Evolutionary conservation across 2,797 vertebrate genomes (phyloP).

Genomic region (Vireo griseus): DNA sequence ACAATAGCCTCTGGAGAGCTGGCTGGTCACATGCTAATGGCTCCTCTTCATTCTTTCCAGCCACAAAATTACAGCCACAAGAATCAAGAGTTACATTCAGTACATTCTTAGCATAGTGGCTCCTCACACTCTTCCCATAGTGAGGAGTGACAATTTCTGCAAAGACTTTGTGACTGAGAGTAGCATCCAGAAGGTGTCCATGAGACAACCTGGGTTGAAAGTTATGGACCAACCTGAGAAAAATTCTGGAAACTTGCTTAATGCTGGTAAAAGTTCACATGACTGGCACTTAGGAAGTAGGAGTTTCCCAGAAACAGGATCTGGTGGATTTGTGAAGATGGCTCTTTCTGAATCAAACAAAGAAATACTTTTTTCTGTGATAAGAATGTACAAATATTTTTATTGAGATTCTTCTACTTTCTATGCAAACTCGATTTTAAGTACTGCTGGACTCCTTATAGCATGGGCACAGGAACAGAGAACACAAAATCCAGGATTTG

Average conservation of each 20-base stretch:
- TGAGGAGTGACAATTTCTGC: not conserved
- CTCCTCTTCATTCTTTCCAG: not conserved
- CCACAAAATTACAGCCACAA: not conserved
- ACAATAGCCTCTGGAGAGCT: not conserved
- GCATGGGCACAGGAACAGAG: not conserved
- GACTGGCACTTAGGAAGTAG: not conserved
- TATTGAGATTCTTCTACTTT: not conserved
- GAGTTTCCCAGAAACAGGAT: not conserved
- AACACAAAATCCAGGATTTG: not conserved
- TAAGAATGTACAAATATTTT: not conserved
- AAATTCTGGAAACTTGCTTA: not conserved
- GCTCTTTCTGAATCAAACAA: not conserved
- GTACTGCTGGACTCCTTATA: not conserved
- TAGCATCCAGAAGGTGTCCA: not conserved
- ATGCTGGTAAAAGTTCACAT: not conserved
- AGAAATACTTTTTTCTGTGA: not conserved
- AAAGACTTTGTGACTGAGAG: not conserved
- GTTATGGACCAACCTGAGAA: not conserved
- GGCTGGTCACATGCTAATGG: not conserved
- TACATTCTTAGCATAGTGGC: not conserved
- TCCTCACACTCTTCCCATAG: not conserved
- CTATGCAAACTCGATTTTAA: not conserved
- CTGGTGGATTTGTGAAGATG: not conserved
- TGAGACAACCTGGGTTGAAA: not conserved
- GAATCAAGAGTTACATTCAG: not conserved